A percentile compares a stretch with the other conserved stretches of the same genome.
These are phyloP conservation scores for Caenorhabditis remanei DNA, from an alignment of 1,140 invertebrate species.

Conservation along the genomic window DNA sequence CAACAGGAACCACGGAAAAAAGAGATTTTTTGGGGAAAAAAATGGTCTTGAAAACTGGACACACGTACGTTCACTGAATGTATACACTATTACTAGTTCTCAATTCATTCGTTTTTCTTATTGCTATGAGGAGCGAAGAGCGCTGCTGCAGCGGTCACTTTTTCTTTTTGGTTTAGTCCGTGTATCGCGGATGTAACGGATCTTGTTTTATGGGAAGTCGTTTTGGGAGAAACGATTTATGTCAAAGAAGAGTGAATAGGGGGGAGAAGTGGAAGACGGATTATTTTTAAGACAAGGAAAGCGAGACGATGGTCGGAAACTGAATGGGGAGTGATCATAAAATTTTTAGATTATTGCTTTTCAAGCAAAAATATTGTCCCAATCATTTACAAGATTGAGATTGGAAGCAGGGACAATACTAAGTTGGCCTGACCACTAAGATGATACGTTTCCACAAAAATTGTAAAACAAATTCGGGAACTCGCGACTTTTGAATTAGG, in stretches of 20 bases:
- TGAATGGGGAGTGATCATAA: background rate
- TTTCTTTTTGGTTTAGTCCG: slow-evolving; percentile 42
- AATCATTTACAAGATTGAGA: too few relatives aligned
- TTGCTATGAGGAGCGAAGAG: slow-evolving; percentile 23
- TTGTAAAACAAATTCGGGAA: too few relatives aligned
- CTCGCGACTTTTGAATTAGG: background rate
- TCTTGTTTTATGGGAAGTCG: slow-evolving; percentile 55
- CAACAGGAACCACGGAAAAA: background rate
- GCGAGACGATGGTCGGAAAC: too few relatives aligned
- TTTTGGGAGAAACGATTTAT: slow-evolving; percentile 34
- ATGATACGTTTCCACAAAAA: too few relatives aligned
- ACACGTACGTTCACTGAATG: background rate
- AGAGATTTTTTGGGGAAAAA: too few relatives aligned
- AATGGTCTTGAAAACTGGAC: background rate
- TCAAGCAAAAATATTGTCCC: too few relatives aligned
- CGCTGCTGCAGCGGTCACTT: background rate
- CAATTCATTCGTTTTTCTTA: background rate
- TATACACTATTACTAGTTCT: slow-evolving; percentile 26
- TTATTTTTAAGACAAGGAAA: slow-evolving; percentile 32
- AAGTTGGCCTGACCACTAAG: too few relatives aligned
- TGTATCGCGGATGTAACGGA: slow-evolving; percentile 52
- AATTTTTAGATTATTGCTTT: too few relatives aligned
- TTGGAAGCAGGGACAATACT: too few relatives aligned
- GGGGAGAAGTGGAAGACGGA: background rate
- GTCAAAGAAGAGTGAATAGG: background rate